Conservation (phyloP, 2,113 vertebrate species). For the Illadopsis cleaveri region DNA sequence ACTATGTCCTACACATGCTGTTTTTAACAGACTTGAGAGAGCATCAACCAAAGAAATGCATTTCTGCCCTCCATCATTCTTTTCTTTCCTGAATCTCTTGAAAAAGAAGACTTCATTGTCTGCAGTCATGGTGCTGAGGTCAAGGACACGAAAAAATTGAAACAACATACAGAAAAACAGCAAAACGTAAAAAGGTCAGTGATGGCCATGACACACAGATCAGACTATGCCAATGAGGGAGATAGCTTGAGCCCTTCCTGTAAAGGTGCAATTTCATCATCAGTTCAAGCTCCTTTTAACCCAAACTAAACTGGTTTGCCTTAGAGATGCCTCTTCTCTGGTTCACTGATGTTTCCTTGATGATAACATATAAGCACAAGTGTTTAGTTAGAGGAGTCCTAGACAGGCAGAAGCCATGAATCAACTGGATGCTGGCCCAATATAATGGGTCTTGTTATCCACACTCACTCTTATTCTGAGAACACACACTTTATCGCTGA, state of each 20-base stretch:
- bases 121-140: neutral
- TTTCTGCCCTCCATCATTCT: neutral
- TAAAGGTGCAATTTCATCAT: neutral
- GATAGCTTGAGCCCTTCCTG: neutral
- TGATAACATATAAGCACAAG: neutral
- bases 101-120: neutral
- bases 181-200: neutral
- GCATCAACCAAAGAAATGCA: neutral
- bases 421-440: neutral
- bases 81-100: neutral
- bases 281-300: neutral
- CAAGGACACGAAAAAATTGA: neutral
- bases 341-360: neutral
- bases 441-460: neutral
- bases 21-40: neutral
- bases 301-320: neutral
- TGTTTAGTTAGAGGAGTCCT: neutral
- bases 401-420: neutral
- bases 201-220: neutral
- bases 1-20: neutral
- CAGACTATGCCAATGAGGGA: neutral
- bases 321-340: neutral
- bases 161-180: neutral
- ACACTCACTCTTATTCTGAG: neutral
- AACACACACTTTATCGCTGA: neutral